Evolutionary conservation across 2,888 invertebrate genomes (phyloP), one percentile per base, ranked within the genome.

Genomic region (Imbricaverruca yamaguchii): DNA sequence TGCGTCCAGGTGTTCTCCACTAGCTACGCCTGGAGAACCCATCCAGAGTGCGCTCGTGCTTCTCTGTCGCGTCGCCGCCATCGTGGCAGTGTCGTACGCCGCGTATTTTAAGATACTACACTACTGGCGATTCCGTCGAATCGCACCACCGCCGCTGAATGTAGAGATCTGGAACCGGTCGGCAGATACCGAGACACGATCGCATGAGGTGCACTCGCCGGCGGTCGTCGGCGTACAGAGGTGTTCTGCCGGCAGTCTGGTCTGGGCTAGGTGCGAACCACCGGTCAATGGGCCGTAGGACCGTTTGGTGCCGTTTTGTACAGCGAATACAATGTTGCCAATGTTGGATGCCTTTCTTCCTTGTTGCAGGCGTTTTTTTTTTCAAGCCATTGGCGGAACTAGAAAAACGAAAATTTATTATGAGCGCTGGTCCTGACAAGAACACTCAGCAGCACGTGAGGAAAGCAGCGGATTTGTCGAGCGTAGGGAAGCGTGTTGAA

Each of bases 41-140:
- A 39, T 39, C 39, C 39, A 39, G 39, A 39, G 39, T 39, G 39
- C 39, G 39, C 39, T 39, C 39, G 39, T 39, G 39, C 39, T 39
- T 1, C 39, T 39, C 85, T 97, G 96, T 81, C 97, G 97, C 0
- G 96, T 97, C 61, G 95, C 95, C 86, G 95, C 97, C 81, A 95
- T 97, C 65, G 39, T 39, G 39, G 39, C 39, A 39, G 39, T 39
- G 9, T 11, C 15, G 8, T 11, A 25, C 7, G 63, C 63, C 3
- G 63, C 63, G n/a, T n/a, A 10, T 18, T 63, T 21, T 9, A 15
- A 18, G 4, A 6, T 21, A 7, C 10, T 6, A n/a, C 10, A 63
- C 21, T 63, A 18, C 39, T 39, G 39, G 39, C 39, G 2, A 39
- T 39, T n/a, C 63, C 21, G 21, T 63, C 10, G 21, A n/a, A 63